Evolutionary conservation across 2,797 vertebrate genomes (phyloP), one percentile per base, ranked within the genome.

Genomic region (Etheostoma perlongum): DNA sequence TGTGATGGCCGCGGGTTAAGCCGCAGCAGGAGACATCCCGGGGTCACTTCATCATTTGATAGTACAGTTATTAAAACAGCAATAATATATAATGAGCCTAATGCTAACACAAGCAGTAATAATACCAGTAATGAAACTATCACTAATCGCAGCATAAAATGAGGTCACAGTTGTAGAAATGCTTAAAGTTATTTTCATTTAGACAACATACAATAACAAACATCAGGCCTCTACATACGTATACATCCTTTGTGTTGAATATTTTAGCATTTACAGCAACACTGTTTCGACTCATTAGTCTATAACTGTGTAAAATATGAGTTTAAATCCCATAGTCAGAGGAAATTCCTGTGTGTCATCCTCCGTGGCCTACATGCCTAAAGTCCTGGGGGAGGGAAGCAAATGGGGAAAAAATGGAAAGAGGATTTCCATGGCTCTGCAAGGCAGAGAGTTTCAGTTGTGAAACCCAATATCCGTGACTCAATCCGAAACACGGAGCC

Each of bases 381-480:
- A 52, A 62, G 53, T 76, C 83, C 78, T 64, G 48, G 53, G 65
- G 61, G 2, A 6, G 52, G 52, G 2, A 11, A 33, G 6, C 13
- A 47, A 48, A 30, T 30, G 23, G 27, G 7, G 2, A 63, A 70
- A 68, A 72, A 73, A 49, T 60, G 23, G 55, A 62, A 30, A 47
- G 74, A 87, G 72, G 72, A 73, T 82, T 82, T 88, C 84, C 86
- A 84, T 36, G 51, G 74, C 61, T 79, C 48, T 67, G 66, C 67
- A 42, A 67, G 57, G 82, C 70, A 40, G 67, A 52, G 59, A 72
- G 79, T 75, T 74, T 79, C 48, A 86, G 83, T 72, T 77, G 83
- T 89, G 91, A 89, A 90, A 91, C 83, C 76, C 82, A 85, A 90
- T 85, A 86, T 83, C 88, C 87, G 81, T 80, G 88, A 90, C 87